Conservation (phyloP, 2,113 vertebrate genomes). For the Centropristis striata region DNA sequence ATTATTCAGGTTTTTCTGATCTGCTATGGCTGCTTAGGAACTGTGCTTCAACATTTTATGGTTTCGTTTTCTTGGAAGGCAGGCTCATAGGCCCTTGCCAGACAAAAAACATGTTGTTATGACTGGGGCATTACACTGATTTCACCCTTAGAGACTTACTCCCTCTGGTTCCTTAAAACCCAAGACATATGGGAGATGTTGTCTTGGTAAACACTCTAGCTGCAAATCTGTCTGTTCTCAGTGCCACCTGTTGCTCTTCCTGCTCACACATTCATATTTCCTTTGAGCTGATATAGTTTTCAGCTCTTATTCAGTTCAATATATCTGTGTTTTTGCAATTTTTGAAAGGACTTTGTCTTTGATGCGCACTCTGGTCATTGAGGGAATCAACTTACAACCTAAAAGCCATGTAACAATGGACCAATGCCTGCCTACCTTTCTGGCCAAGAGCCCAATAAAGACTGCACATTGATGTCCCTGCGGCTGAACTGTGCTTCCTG, state of each 20-base stretch:
- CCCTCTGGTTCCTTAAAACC: conserved; percentile 13
- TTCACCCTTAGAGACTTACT: not conserved
- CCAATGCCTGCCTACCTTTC: not conserved
- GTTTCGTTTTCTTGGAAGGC: not conserved
- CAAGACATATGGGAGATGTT: conserved; percentile 1
- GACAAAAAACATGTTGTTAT: conserved; percentile 62
- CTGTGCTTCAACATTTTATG: not conserved
- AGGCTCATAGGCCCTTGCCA: not conserved
- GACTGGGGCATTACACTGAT: conserved; percentile 10
- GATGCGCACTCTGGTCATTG: not conserved
- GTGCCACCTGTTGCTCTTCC: not conserved
- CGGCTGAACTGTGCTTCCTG: conserved; percentile 36
- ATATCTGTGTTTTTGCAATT: not conserved
- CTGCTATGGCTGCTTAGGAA: not conserved
- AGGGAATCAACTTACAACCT: not conserved
- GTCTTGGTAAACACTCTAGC: conserved; percentile 7
- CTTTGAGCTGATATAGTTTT: not conserved
- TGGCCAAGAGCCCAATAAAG: conserved; percentile 18
- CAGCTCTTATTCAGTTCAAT: not conserved
- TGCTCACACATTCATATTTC: not conserved
- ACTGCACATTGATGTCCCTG: not conserved
- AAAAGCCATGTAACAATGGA: not conserved
- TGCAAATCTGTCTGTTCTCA: conserved; percentile 4
- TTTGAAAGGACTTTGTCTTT: not conserved
- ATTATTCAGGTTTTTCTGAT: not conserved